Conservation (phyloP, 2,797 vertebrate genomes). For the Acipenser transmontanus region DNA sequence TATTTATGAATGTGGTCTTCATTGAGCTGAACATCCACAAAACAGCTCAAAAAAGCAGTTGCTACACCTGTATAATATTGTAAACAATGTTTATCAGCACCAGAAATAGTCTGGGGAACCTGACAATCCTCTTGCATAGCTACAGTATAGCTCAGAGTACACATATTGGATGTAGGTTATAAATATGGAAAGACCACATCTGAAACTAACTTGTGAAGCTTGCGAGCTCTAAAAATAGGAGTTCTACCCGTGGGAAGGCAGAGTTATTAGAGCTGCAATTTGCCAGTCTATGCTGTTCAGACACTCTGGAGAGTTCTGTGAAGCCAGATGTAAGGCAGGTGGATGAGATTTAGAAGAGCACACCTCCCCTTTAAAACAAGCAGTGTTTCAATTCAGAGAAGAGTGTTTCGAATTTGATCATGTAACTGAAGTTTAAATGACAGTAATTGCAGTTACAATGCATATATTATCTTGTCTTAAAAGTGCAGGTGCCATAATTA, state of each 20-base stretch:
- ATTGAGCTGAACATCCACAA: too few species aligned
- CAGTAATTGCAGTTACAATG: too few species aligned
- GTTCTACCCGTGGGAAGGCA: conserved; percentile 26
- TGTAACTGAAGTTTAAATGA: too few species aligned
- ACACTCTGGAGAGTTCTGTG: conserved; percentile 6
- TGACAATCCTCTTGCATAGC: conserved; percentile 18
- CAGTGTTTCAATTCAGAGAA: too few species aligned
- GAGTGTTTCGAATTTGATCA: too few species aligned
- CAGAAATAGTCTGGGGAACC: conserved; percentile 22
- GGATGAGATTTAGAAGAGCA: conserved; percentile 12
- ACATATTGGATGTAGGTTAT: conserved; percentile 13
- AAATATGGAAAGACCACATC: conserved; percentile 29
- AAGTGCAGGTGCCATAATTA: too few species aligned
- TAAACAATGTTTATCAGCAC: neutral
- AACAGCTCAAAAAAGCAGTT: too few species aligned
- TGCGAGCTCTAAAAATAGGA: conserved; percentile 30
- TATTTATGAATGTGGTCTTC: too few species aligned
- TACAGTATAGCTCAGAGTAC: conserved; percentile 10
- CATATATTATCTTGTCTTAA: too few species aligned
- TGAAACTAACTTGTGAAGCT: conserved; percentile 22
- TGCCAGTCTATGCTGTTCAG: conserved; percentile 1
- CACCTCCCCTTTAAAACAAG: neutral
- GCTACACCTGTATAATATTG: too few species aligned
- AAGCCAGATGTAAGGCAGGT: conserved; percentile 10
- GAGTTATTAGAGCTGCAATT: conserved; percentile 16